Evolutionary conservation across 2,888 invertebrate species (phyloP), one percentile per base, ranked within the genome.

Genomic region (Ormyrus thymus): DNA sequence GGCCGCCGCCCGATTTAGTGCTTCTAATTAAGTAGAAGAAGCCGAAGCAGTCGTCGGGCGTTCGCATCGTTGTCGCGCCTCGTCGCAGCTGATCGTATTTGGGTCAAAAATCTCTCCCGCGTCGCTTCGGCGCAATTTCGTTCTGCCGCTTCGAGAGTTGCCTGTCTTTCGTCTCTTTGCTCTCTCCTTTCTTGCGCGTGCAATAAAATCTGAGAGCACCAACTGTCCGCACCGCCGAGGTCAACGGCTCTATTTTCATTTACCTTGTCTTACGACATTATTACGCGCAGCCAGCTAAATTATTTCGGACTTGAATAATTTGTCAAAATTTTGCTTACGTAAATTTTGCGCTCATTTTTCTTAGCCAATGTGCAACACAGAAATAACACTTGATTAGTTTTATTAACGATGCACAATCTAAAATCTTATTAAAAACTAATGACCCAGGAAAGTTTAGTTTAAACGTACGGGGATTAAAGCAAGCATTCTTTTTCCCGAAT

Each of bases 21-120:
- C 73, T 74, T 72, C 81, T 64, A 81, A 78, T 81, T 78, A 78
- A 81, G 81, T 78, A 53, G 81, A 81, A 75, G 74, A 77, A 64
- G 74, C 56, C 29, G 29, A 29, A 29, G 29, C 29, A 8, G 11
- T 8, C 48, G 50, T 5, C 50, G 48, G 9, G 66, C 51, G 8
- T 15, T 15, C 55, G 64, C 64, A 15, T 46, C 29, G 61, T 62
- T 29, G 56, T 56, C 55, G 29, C 50, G n/a, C 61, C 13, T 15
- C 61, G 53, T 65, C n/a, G 68, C 76, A 78, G 78, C 80, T 75
- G 78, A 80, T 82, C 81, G 83, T 82, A 89, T 86, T 83, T 87
- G 83, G 89, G 89, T 89, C 88, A 88, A 84, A 85, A 83, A 84
- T 82, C 84, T 86, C 89, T 88, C 89, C 89, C 88, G 85, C 88